These are phyloP conservation scores for Tapirus indicus DNA, from an alignment of 2,797 vertebrate genomes.

Conservation along the genomic window DNA sequence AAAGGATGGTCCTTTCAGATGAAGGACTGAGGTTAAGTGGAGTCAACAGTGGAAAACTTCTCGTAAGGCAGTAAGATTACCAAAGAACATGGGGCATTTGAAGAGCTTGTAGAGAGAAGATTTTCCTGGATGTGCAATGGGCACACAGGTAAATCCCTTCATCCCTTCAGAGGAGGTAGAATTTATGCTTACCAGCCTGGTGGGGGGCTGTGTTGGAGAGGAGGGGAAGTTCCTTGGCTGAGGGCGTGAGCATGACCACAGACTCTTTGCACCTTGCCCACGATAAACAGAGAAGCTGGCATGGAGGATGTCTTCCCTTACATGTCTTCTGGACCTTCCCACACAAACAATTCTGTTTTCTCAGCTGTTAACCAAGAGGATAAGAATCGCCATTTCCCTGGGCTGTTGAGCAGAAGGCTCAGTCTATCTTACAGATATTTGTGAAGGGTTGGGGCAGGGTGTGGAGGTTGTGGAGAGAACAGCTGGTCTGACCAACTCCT, in stretches of 20 bases:
- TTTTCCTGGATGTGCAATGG: neutral
- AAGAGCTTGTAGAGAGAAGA: neutral
- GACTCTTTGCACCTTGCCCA: neutral
- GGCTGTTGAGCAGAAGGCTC: neutral
- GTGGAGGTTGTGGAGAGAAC: neutral
- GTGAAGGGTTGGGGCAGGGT: neutral
- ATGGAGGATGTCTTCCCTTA: neutral
- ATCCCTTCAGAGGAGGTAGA: neutral
- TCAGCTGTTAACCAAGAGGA: neutral
- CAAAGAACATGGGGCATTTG: neutral
- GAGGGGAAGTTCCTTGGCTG: neutral
- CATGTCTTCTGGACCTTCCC: neutral
- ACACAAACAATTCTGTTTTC: neutral
- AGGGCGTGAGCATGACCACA: neutral
- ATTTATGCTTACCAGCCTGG: neutral
- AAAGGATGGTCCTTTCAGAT: neutral
- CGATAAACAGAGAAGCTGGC: neutral
- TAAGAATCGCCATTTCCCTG: neutral
- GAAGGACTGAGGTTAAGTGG: neutral
- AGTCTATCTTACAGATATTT: neutral
- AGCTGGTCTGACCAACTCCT: neutral
- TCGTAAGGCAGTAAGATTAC: neutral
- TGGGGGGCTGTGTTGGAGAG: neutral
- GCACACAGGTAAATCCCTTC: neutral
- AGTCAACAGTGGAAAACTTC: neutral